phyloP scores from a whole-genome alignment of 2,113 vertebrate species.

The Pachypanchax playfairii region DNA sequence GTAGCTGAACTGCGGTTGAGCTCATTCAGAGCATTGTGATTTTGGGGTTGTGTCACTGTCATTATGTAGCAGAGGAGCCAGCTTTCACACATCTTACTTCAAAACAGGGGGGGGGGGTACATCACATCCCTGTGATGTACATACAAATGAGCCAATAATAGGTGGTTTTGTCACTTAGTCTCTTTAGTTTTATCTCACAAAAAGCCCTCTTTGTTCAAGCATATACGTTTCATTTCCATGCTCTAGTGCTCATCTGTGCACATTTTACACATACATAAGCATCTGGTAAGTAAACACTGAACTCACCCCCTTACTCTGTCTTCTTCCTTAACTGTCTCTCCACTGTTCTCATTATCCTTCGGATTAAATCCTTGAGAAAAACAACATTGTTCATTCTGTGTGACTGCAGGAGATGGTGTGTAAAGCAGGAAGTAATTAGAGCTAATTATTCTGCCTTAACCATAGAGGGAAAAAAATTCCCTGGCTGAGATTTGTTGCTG shows the following conservation, averaged over 20 bases:
- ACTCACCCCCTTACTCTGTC: conserved; percentile 6
- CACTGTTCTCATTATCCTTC: not conserved
- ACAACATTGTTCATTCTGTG: conserved; percentile 61
- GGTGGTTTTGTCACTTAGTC: conserved; percentile 67
- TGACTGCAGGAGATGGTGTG: conserved; percentile 62
- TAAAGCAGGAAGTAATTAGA: conserved; percentile 76
- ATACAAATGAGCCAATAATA: conserved; percentile 76
- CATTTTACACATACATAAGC: conserved; percentile 21
- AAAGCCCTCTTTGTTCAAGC: conserved; percentile 38
- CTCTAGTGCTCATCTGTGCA: conserved; percentile 18
- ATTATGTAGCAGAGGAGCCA: conserved; percentile 55
- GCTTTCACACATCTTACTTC: conserved; percentile 69
- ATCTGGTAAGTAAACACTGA: conserved; percentile 31
- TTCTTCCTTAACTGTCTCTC: not conserved
- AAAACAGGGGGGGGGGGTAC: conserved; percentile 60
- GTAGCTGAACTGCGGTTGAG: conserved; percentile 31
- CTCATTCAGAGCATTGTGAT: conserved; percentile 45
- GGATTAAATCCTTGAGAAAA: conserved; percentile 51
- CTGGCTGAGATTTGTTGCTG: conserved; percentile 12
- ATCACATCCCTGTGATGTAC: conserved; percentile 74
- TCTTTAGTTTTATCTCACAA: conserved; percentile 65
- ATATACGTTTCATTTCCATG: conserved; percentile 9
- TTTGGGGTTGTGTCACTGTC: conserved; percentile 44
- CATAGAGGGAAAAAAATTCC: conserved; percentile 19
- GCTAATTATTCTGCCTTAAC: conserved; percentile 73